These are phyloP conservation scores for Biston betularia DNA, from an alignment of 2,888 invertebrate genomes.

Conservation along the genomic window DNA sequence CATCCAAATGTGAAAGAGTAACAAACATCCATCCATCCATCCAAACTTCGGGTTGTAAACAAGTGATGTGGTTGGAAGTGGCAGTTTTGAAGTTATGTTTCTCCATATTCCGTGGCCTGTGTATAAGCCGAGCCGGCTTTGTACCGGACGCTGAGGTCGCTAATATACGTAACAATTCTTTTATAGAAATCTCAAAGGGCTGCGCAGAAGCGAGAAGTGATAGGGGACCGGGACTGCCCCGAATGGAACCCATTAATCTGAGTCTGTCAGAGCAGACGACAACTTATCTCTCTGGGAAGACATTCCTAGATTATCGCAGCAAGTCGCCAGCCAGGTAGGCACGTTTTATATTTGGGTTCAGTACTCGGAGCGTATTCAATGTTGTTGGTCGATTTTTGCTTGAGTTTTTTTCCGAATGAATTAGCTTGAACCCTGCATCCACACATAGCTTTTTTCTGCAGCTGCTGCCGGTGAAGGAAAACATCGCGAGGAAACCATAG, in stretches of 20 bases:
- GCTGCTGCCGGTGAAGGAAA: no score
- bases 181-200: constrained; percentile 46
- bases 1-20: no score
- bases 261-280: constrained; percentile 50
- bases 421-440: no score
- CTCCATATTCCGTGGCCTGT: constrained; percentile 4
- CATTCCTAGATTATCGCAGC: constrained; percentile 14
- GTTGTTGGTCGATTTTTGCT: no score
- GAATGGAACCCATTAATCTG: constrained; percentile 49
- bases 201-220: constrained; percentile 38
- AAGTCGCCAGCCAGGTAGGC: neutral
- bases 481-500: no score
- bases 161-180: constrained; percentile 47
- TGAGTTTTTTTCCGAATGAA: no score
- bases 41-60: no score
- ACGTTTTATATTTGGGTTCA: no score
- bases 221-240: constrained; percentile 43
- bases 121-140: no score
- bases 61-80: no score
- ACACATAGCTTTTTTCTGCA: no score
- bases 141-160: constrained; percentile 38
- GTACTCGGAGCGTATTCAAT: neutral
- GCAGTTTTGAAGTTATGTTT: neutral
- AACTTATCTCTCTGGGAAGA: constrained; percentile 47
- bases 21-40: no score